Evolutionary conservation across 2,888 invertebrate genomes (phyloP).

Genomic region (Marronus borbonicus): DNA sequence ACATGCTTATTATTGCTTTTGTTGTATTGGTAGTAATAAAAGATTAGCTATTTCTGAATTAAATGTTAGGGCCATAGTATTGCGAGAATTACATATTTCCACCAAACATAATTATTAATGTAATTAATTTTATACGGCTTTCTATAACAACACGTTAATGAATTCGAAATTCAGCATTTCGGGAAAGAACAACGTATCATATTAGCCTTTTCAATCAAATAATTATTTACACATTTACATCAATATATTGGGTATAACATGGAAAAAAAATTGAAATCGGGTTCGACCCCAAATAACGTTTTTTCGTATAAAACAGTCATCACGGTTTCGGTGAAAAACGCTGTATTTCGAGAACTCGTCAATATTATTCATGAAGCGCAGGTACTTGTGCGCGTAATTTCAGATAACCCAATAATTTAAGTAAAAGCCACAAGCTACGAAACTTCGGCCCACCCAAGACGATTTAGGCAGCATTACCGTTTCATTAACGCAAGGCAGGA

Average conservation of each 20-base stretch:
- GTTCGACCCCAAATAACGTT: not conserved
- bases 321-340: not conserved
- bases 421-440: constrained; percentile 8
- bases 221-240: not conserved
- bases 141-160: constrained; percentile 6
- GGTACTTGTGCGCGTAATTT: not conserved
- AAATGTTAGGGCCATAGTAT: too few species aligned
- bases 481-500: constrained; percentile 15
- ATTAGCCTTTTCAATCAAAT: constrained; percentile 9
- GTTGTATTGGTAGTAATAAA: too few species aligned
- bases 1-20: too few species aligned
- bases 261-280: not conserved
- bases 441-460: constrained; percentile 11
- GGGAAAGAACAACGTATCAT: constrained; percentile 4
- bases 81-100: not conserved
- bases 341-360: not conserved
- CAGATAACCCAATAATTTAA: constrained; percentile 8
- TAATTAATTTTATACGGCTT: not conserved
- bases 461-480: not conserved
- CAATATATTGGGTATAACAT: not conserved
- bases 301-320: not conserved
- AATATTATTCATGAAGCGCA: not conserved
- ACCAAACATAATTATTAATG: constrained; percentile 25
- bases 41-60: too few species aligned
- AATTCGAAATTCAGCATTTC: not conserved